phyloP scores from a whole-genome alignment of 2,113 vertebrate genomes.

The Donacobius atricapilla region DNA sequence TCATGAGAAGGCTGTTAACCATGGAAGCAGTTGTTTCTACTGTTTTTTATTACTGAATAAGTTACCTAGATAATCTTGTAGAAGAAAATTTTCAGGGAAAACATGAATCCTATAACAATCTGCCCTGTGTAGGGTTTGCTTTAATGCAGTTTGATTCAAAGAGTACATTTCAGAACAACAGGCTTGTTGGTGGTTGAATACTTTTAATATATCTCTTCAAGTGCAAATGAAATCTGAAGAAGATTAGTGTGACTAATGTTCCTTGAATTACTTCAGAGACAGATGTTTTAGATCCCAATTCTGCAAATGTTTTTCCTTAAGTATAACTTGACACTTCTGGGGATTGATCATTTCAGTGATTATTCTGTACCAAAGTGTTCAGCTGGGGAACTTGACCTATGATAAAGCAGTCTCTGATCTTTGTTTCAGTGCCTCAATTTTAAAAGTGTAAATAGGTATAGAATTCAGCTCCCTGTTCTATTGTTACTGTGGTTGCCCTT shows the following conservation, averaged over 20 bases:
- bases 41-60: neutral
- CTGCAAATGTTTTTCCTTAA: neutral
- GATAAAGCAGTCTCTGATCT: neutral
- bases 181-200: neutral
- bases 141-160: neutral
- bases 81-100: neutral
- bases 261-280: neutral
- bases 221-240: conserved; percentile 33
- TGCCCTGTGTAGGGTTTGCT: neutral
- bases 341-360: neutral
- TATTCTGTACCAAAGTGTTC: neutral
- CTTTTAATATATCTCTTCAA: conserved; percentile 4
- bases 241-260: conserved; percentile 21
- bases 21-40: neutral
- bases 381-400: neutral
- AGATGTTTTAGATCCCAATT: neutral
- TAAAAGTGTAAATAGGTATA: neutral
- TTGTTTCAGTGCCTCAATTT: neutral
- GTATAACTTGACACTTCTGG: neutral
- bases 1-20: neutral
- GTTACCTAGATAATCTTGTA: neutral
- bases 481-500: neutral
- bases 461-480: neutral
- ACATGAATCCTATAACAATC: neutral
- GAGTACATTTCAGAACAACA: neutral